Evolutionary conservation across 2,888 invertebrate species (phyloP), one percentile per base, ranked within the genome.

Genomic region (Crossocerus cetratus): DNA sequence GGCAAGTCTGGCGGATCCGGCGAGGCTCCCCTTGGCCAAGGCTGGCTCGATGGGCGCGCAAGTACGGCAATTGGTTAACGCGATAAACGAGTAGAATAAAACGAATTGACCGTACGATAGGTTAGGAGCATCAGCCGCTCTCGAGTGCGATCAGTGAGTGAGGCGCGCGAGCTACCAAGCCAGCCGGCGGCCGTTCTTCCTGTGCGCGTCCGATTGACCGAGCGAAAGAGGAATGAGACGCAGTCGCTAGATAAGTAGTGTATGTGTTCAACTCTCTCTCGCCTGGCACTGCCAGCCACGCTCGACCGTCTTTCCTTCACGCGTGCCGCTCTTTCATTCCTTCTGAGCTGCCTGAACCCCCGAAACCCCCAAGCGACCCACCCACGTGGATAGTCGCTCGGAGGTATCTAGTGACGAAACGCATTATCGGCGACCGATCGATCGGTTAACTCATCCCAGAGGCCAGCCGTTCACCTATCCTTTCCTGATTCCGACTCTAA

Each of bases 261-360:
- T 32, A 8, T 32, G 2, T 32, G 23, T 32, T 8, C 2, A 32
- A 8, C 11, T 1, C 32, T 65, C 69, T 56, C 65, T 72, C 42
- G 86, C 77, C 85, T 86, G 86, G 85, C 78, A 85, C 86, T 67
- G 74, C 80, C 86, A 85, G 85, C 80, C 85, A 84, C 11, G 32
- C 32, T 32, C 86, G 72, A 76, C 60, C 71, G 65, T 73, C 70
- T 72, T 74, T 77, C 77, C 76, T 77, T 78, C 72, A 76, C 72
- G 74, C 72, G 74, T 66, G 68, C 65, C 65, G 1, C 8, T 32
- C 32, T 32, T 32, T 11, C 32, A 8, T 32, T 32, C 8, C 23
- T 32, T 3, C 23, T 32, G 32, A 32, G 32, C 32, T 11, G 5
- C 8, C 32, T 4, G 11, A 32, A 32, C 32, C 8, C 5, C 32